These are phyloP conservation scores for Eupithecia abbreviata DNA, from an alignment of 2,888 invertebrate species.

Conservation along the genomic window DNA sequence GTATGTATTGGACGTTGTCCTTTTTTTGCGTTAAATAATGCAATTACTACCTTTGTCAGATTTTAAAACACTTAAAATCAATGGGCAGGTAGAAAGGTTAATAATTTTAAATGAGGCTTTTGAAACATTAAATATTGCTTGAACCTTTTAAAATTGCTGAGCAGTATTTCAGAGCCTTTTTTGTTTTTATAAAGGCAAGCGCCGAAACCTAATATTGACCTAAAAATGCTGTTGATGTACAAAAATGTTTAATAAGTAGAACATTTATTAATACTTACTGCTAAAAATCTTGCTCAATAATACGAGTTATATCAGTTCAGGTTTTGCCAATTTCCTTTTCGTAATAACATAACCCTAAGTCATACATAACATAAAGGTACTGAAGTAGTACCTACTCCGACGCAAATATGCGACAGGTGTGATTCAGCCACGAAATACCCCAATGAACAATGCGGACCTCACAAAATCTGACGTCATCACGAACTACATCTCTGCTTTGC, in stretches of 20 bases:
- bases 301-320: background rate
- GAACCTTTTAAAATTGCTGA: constrained; percentile 12
- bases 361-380: background rate
- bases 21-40: constrained; percentile 44
- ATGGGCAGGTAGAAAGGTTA: background rate
- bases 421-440: constrained; percentile 54
- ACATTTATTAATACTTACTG: background rate
- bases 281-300: background rate
- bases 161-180: constrained; percentile 17
- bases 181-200: constrained; percentile 25
- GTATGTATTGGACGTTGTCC: constrained; percentile 47
- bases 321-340: background rate
- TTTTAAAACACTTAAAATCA: constrained; percentile 2
- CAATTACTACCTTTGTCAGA: constrained; percentile 31
- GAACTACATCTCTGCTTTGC: constrained; percentile 50
- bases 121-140: constrained; percentile 8
- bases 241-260: background rate
- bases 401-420: constrained; percentile 70
- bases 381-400: constrained; percentile 28
- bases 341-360: background rate
- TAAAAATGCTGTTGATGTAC: background rate
- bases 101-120: constrained; percentile 10
- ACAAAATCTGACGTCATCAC: constrained; percentile 19
- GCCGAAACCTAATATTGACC: background rate
- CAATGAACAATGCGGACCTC: constrained; percentile 55